Evolutionary conservation across 2,888 invertebrate genomes (phyloP).

Genomic region (Phortica okadai): DNA sequence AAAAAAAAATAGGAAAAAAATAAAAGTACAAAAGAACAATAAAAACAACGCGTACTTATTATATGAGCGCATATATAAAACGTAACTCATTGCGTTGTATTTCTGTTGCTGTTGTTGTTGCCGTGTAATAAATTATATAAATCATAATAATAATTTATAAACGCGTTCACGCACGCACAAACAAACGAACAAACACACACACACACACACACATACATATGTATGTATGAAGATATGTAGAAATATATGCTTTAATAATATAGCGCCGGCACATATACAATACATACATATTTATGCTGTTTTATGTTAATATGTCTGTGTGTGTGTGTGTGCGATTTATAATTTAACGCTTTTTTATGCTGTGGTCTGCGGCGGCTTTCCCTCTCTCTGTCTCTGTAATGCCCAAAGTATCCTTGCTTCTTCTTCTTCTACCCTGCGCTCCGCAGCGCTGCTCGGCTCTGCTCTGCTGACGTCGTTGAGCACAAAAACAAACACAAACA

Average conservation of each 20-base stretch:
- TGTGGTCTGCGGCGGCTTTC: constrained; percentile 8
- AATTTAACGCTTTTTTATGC: constrained; percentile 27
- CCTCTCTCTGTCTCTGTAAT: background rate
- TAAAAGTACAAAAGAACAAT: background rate
- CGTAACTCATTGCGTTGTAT: constrained; percentile 21
- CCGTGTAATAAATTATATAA: constrained; percentile 62
- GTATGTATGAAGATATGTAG: background rate
- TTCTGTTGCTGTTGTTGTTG: constrained; percentile 50
- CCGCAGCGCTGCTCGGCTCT: background rate
- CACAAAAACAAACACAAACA: background rate
- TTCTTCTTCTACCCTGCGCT: background rate
- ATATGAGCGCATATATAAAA: background rate
- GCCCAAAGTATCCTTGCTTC: background rate
- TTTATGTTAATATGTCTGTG: background rate
- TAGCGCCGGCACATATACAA: background rate
- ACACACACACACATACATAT: background rate
- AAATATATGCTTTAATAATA: no score
- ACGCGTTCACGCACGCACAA: constrained; percentile 12
- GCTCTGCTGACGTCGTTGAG: background rate
- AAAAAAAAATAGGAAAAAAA: no score
- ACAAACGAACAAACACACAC: background rate
- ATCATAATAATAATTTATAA: constrained; percentile 61
- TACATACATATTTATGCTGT: background rate
- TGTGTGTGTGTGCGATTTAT: constrained; percentile 12
- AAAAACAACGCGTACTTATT: background rate